Percentiles rank a stretch among this genome's conserved stretches.
These are phyloP conservation scores for Hormiphora californensis DNA, from an alignment of 37 sponge, comb jelly and placozoan species.

Conservation along the genomic window DNA sequence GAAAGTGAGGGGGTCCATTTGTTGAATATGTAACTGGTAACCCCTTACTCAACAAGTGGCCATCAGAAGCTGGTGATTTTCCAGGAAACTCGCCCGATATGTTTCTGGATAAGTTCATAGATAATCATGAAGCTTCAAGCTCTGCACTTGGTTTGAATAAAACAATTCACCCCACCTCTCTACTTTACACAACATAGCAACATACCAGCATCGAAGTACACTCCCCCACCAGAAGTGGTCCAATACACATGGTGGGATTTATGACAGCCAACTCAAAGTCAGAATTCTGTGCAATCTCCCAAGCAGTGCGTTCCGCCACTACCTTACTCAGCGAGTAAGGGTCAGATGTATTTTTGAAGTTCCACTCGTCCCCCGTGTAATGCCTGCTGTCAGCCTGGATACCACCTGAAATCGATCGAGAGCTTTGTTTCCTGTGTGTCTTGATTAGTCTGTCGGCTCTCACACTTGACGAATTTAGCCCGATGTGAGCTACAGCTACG, in stretches of 20 bases:
- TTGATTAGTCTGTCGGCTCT: too few species aligned
- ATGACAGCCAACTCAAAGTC: slow-evolving; percentile 75
- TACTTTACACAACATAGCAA: not conserved
- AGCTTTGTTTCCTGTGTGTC: not conserved
- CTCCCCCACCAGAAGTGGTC: slow-evolving; percentile 65
- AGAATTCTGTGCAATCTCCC: slow-evolving; percentile 76
- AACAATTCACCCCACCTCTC: not conserved
- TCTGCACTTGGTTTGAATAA: not conserved
- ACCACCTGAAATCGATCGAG: not conserved
- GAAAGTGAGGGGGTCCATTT: not conserved
- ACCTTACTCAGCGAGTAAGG: slow-evolving; percentile 78
- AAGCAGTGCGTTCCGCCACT: slow-evolving; percentile 76
- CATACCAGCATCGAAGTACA: slow-evolving; percentile 10
- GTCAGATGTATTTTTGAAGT: slow-evolving; percentile 27
- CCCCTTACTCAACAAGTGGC: too few species aligned
- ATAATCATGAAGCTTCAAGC: not conserved
- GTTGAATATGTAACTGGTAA: too few species aligned
- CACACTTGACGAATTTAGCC: too few species aligned
- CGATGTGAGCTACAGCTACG: too few species aligned
- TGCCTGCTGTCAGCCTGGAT: slow-evolving; percentile 43
- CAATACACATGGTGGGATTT: slow-evolving; percentile 66
- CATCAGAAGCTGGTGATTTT: too few species aligned
- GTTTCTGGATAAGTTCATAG: too few species aligned
- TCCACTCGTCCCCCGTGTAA: slow-evolving; percentile 81
- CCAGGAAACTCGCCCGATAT: too few species aligned